Base-by-base conservation (phyloP, 2,113 vertebrate genomes). In the Etheostoma cragini region DNA sequence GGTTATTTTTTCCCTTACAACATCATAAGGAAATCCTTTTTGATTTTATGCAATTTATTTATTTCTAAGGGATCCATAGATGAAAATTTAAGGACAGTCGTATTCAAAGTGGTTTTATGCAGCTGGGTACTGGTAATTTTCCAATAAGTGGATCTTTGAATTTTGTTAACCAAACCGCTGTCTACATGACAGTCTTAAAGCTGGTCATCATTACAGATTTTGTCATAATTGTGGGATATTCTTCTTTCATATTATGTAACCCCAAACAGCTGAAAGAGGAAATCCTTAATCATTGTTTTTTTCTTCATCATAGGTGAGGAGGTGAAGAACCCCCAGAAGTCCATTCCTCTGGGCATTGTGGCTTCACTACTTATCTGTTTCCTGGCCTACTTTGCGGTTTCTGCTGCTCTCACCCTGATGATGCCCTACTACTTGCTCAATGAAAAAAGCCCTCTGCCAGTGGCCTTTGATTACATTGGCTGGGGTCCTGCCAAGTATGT, bases 361-460 rank as follows among this genome's bases (percentile, higher is more conserved):
- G 57, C 94, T 15, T 97, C 96, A 3, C 92, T 97, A 13, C 92
- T 97, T 14, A 95, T 97, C 93, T 98, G 97, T 82, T 98, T 97
- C 90, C 33, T 97, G 83, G 93, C 90, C 0, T 98, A 97, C 83
- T 96, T 96, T 0, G 96, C 95, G 0, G 96, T 97, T 76, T 97
- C 97, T 3, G 96, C 97, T 0, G 91, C 96, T 3, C 96, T 98
- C 54, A 97, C 96, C 0, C 88, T 97, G 72, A 97, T 97, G 96
- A 96, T 97, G 96, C 97, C 96, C 0, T 98, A 97, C 84, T 96
- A 96, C 76, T 8, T 94, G 67, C 95, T 97, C 11, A 93, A 90
- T 75, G 72, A 95, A 57, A 91, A 89, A 69, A 97, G 95, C 87
- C 96, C 96, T 0, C 88, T 98, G 46, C 96, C 96, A 3, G 90